Percentiles rank a stretch among this genome's conserved stretches.
These are phyloP conservation scores for Cataglyphis rosenhaueri DNA, from an alignment of 2,888 invertebrate genomes.

Conservation along the genomic window DNA sequence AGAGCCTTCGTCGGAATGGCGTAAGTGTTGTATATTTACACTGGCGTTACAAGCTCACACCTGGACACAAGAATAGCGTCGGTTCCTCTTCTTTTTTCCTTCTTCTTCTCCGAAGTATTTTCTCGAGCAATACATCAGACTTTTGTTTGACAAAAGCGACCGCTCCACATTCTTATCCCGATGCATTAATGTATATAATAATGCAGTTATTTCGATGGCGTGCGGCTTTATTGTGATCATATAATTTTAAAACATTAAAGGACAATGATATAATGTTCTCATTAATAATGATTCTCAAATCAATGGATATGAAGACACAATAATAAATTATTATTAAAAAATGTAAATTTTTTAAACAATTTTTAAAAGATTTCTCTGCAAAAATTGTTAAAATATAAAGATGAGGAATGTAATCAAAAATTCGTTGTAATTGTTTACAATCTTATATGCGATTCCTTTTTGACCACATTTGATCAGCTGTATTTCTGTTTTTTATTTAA, in stretches of 20 bases:
- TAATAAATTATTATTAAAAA: background rate
- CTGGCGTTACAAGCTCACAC: constrained; percentile 82
- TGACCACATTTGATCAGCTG: no score
- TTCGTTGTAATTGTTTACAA: no score
- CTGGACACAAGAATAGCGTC: constrained; percentile 83
- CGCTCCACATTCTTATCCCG: constrained; percentile 34
- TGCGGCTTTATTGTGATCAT: background rate
- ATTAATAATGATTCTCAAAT: background rate
- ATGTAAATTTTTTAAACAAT: background rate
- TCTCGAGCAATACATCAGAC: constrained; percentile 62
- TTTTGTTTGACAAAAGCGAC: constrained; percentile 65
- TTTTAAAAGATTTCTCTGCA: background rate
- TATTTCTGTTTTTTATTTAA: no score
- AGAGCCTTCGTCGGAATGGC: constrained; percentile 70
- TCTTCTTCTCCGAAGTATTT: constrained; percentile 67
- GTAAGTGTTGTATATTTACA: constrained; percentile 82
- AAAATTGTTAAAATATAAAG: no score
- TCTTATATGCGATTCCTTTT: no score
- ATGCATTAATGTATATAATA: background rate
- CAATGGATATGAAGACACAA: background rate
- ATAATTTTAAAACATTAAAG: background rate
- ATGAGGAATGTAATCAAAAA: no score
- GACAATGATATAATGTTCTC: background rate
- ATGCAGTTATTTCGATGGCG: constrained; percentile 2
- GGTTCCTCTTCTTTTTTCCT: constrained; percentile 66